These are phyloP conservation scores for Bombus impatiens DNA, from an alignment of 1,140 invertebrate species.

Conservation along the genomic window DNA sequence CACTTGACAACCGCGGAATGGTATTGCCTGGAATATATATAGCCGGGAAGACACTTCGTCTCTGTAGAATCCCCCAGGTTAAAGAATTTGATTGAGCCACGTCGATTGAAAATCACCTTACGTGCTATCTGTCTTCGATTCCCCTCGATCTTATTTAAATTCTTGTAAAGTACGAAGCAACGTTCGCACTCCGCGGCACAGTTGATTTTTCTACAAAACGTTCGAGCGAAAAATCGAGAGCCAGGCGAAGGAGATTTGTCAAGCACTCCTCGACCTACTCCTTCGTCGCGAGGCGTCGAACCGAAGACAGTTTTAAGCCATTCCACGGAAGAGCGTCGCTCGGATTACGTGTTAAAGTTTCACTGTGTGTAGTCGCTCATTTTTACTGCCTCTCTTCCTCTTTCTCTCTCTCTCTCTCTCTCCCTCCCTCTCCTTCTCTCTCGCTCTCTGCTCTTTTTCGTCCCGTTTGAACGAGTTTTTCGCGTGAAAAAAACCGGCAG, in stretches of 20 bases:
- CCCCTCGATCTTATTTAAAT: slow-evolving; percentile 59
- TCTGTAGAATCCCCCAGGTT: background rate
- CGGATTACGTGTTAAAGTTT: slow-evolving; percentile 46
- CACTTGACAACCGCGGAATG: background rate
- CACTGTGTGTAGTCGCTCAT: slow-evolving; percentile 5
- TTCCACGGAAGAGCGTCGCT: background rate
- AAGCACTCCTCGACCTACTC: slow-evolving; percentile 64
- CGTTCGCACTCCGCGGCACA: slow-evolving; percentile 34
- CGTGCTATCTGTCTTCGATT: slow-evolving; percentile 37
- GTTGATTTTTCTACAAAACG: slow-evolving; percentile 60
- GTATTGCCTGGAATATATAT: slow-evolving; percentile 3
- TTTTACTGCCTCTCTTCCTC: background rate
- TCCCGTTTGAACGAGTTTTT: slow-evolving; percentile 13
- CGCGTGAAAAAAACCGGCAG: background rate
- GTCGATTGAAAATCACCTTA: slow-evolving; percentile 23
- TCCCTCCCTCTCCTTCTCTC: rapidly evolving
- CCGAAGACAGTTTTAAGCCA: slow-evolving; percentile 47
- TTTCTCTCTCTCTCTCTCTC: background rate
- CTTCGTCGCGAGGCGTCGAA: slow-evolving; percentile 18
- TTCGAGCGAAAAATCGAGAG: slow-evolving; percentile 58
- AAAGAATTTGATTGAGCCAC: slow-evolving; percentile 2
- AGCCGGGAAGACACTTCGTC: background rate
- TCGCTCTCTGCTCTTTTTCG: background rate
- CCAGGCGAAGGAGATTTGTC: slow-evolving; percentile 55
- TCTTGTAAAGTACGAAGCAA: slow-evolving; percentile 52